These are phyloP conservation scores for Steatocranus sp. DNA, from an alignment of 2,797 vertebrate genomes.

Conservation along the genomic window DNA sequence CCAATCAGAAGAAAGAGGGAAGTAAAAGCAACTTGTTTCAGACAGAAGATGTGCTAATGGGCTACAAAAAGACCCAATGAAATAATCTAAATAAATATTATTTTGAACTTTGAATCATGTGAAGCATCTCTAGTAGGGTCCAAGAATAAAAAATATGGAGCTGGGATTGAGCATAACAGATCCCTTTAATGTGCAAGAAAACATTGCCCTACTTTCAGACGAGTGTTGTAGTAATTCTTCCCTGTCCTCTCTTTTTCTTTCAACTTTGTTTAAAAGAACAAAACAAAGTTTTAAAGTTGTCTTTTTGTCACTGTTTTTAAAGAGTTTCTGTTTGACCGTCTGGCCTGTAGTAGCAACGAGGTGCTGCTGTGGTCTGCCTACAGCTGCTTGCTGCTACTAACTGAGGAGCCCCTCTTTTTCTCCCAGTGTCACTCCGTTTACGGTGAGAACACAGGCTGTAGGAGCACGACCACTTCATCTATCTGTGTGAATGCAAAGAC, in stretches of 20 bases:
- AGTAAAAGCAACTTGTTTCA: not conserved
- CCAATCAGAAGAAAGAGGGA: not conserved
- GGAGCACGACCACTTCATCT: not conserved
- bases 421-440: slow-evolving; percentile 92
- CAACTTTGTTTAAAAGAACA: not conserved
- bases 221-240: not conserved
- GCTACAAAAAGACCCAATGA: not conserved
- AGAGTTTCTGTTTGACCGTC: slow-evolving; percentile 93
- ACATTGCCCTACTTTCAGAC: not conserved
- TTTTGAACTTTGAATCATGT: not conserved
- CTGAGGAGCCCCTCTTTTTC: slow-evolving; percentile 88
- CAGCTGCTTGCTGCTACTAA: slow-evolving; percentile 84
- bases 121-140: not conserved
- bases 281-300: not conserved
- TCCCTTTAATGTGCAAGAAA: not conserved
- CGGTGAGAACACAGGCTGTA: slow-evolving; percentile 71
- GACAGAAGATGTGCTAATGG: not conserved
- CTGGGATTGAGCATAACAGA: not conserved
- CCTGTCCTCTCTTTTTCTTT: not conserved
- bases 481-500: not conserved
- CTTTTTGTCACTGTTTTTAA: not conserved
- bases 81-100: not conserved
- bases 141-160: not conserved
- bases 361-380: slow-evolving; percentile 86
- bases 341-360: slow-evolving; percentile 78